phyloP scores from a whole-genome alignment of 2,888 invertebrate species.

The Ophion slaviceki region DNA sequence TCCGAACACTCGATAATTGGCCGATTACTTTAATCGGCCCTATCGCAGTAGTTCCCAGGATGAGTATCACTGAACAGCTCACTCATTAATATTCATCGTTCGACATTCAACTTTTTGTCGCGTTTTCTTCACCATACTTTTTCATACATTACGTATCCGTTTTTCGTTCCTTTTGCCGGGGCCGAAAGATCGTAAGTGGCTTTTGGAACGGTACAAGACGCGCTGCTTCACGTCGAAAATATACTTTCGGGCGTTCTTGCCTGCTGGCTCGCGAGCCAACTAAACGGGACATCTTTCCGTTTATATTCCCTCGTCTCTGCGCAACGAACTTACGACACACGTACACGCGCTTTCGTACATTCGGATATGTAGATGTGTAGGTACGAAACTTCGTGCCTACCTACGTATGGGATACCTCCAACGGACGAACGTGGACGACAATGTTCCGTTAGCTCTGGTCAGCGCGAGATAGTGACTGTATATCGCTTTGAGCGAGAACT shows the following conservation, averaged over 20 bases:
- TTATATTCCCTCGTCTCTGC: constrained; percentile 43
- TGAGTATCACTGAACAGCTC: no score
- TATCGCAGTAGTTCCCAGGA: no score
- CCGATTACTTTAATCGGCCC: no score
- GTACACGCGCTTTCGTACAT: background rate
- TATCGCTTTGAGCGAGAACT: constrained; percentile 20
- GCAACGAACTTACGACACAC: constrained; percentile 28
- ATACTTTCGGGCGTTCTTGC: constrained; percentile 66
- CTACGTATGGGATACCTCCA: constrained; percentile 32
- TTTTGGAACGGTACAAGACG: constrained; percentile 59
- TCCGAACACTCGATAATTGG: no score
- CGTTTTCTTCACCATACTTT: constrained; percentile 32
- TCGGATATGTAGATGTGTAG: background rate
- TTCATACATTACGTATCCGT: constrained; percentile 20
- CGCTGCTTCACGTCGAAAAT: constrained; percentile 48
- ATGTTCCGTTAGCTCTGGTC: constrained; percentile 68
- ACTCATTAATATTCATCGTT: constrained; percentile 8
- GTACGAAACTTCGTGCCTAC: background rate
- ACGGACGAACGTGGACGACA: constrained; percentile 62
- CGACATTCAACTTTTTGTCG: constrained; percentile 50
- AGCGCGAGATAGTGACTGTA: constrained; percentile 52
- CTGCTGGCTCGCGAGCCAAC: constrained; percentile 53
- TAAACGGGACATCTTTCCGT: constrained; percentile 68
- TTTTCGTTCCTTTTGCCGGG: background rate
- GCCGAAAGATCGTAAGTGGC: constrained; percentile 44